Percentiles rank a stretch among this genome's conserved stretches.
Evolutionary conservation across 2,113 vertebrate species (phyloP).

Genomic region (Pelmatolapia mariae): DNA sequence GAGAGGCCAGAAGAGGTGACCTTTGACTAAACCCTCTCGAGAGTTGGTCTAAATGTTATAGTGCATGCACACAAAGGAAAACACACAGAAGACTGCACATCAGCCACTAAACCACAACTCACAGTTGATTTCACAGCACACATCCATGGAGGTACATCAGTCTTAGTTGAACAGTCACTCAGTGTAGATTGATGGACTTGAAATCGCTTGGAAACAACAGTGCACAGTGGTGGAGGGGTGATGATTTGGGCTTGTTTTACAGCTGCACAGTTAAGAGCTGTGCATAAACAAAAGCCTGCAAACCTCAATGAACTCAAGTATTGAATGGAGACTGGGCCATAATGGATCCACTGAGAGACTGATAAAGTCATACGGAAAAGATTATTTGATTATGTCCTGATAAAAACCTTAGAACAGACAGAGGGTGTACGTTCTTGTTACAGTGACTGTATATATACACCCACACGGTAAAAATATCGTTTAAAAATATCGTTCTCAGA

Average conservation of each 20-base stretch:
- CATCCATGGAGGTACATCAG: neutral
- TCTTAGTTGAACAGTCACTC: neutral
- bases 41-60: neutral
- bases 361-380: neutral
- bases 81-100: neutral
- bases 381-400: neutral
- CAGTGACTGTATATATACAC: neutral
- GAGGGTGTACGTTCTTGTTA: neutral
- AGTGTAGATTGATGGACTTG: neutral
- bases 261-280: neutral
- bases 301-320: neutral
- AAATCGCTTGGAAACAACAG: neutral
- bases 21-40: constrained; percentile 43
- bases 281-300: neutral
- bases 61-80: neutral
- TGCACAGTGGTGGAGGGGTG: neutral
- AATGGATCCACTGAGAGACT: neutral
- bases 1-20: constrained; percentile 16
- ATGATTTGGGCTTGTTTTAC: neutral
- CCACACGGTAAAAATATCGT: neutral
- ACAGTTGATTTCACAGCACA: neutral
- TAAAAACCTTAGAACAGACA: neutral
- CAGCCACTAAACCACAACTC: neutral
- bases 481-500: neutral
- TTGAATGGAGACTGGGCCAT: neutral